Base-by-base conservation (phyloP, 53 echinoderm and acorn worm genomes). In the Holothuria scabra region DNA sequence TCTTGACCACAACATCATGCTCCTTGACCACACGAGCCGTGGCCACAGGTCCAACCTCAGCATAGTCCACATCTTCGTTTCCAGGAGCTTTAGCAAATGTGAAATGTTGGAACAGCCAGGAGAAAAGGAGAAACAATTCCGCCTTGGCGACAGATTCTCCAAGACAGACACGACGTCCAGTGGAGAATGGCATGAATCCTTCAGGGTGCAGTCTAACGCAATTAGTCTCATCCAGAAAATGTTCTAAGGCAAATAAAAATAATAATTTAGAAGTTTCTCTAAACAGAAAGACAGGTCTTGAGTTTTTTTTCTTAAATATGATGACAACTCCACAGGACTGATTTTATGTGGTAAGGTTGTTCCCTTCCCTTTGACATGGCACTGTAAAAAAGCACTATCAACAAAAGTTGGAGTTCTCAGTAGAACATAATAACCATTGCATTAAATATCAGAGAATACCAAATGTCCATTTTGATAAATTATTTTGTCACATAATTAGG, bases 81-180 rank as follows among this genome's bases (percentile, higher is more conserved):
- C 92, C 92, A 26, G 86, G 89, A 60, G 83, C 86, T 59, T 83
- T 86, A 37, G 59, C 65, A 52, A 92, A 76, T 19, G 74, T 76
- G 86, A 82, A 92, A 44, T 89, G 67, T 74, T 89, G 67, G 13
- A 92, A 89, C 41, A 92, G 62, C 86, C 89, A 89, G 7, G 61
- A 38, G 62, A 89, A 89, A 16, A 92, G 86, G 2, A 92, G 86
- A 46, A 92, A 92, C 52, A 89, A 31, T 59, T 92, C 86, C 28
- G 89, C 89, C 66, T 89, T 89, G 13, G 92, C 92, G 22, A 90
- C 60, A 20, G 85, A 72, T 68, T 92, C 89, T 16, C 92, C 92
- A 75, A 92, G 86, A 67, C 92, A 92, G 32, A 80, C 81, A 32
- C 92, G 87, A 28, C 86, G 76, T 38, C 92, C 92, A 22, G 71